Evolutionary conservation across 2,888 invertebrate genomes (phyloP).

Genomic region (Eurois occulta): DNA sequence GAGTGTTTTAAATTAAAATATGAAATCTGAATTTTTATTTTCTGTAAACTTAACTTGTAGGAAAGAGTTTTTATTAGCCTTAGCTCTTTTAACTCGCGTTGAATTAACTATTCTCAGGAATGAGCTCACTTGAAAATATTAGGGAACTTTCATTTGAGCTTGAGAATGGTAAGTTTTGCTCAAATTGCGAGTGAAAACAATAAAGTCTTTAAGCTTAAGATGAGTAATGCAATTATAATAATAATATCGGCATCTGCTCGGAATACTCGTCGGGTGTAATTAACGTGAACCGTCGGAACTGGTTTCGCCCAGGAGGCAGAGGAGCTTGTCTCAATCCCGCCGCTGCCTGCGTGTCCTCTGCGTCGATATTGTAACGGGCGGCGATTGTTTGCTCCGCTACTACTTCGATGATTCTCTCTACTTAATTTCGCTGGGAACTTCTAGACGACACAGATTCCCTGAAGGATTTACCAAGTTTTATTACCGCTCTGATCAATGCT

Average conservation of each 20-base stretch:
- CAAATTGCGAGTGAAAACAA: conserved; percentile 28
- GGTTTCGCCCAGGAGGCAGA: conserved; percentile 66
- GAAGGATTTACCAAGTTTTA: conserved; percentile 67
- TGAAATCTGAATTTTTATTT: conserved; percentile 22
- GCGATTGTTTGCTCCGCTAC: conserved; percentile 49
- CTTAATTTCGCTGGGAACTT: conserved; percentile 67
- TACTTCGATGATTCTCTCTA: conserved; percentile 51
- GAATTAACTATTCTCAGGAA: conserved; percentile 28
- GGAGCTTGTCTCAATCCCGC: conserved; percentile 56
- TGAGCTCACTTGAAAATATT: conserved; percentile 1
- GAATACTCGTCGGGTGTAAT: conserved; percentile 68
- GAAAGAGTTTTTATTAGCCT: conserved; percentile 26
- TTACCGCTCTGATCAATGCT: conserved; percentile 49
- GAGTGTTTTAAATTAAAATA: conserved; percentile 29
- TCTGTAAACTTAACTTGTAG: conserved; percentile 16
- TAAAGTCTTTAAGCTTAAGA: conserved; percentile 36
- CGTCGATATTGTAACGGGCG: conserved; percentile 30
- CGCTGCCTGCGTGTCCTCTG: conserved; percentile 43
- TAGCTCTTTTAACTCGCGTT: conserved; percentile 4
- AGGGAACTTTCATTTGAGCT: conserved; percentile 16
- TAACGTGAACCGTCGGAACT: conserved; percentile 64
- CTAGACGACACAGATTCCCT: conserved; percentile 70
- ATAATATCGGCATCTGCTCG: too few species aligned
- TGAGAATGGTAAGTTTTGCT: neutral
- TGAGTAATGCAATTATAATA: conserved; percentile 53